Base-by-base conservation (phyloP, 2,797 vertebrate genomes). In the Serranus cabrilla region DNA sequence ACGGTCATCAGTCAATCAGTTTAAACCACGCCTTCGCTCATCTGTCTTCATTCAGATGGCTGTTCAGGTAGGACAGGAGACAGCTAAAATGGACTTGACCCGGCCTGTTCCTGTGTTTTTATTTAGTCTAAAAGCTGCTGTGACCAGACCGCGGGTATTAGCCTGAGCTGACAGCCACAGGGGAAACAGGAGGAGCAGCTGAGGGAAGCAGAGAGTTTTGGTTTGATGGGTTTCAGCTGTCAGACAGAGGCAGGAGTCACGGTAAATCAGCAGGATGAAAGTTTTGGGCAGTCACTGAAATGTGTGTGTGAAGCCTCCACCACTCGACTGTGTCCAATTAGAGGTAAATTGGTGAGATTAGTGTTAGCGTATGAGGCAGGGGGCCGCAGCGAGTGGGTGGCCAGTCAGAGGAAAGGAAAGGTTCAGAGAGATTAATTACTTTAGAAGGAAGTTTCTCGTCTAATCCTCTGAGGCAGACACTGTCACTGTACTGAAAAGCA, bases 301-400 rank as follows among this genome's bases (percentile, higher is more conserved):
- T 45, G 68, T 63, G 64, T 42, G 58, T 4, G 11, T 60, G 70
- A 78, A 74, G 80, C 79, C 68, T 66, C 59, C 71, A 64, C 81
- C 71, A 52, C 71, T 85, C 77, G 31, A 76, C 91, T 87, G 81
- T 91, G 92, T 90, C 92, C 91, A 93, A 91, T 93, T 93, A 94
- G 86, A 90, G 81, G 77, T 80, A 88, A 86, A 90, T 88, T 87
- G 82, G 79, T 70, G 77, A 89, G 86, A 89, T 91, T 93, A 91
- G 84, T 80, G 78, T 78, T 78, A 57, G 82, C 66, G 67, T 86
- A 76, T 65, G 80, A 81, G 78, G 79, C 79, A 56, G 69, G 72
- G 46, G 80, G 76, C 23, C 50, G 18, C 56, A 65, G 71, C 43
- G 80, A 82, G 90, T 82, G 85, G 86, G 89, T 54, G 81, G 72